Base-by-base conservation (phyloP, 2,797 vertebrate genomes). In the Alca torda region DNA sequence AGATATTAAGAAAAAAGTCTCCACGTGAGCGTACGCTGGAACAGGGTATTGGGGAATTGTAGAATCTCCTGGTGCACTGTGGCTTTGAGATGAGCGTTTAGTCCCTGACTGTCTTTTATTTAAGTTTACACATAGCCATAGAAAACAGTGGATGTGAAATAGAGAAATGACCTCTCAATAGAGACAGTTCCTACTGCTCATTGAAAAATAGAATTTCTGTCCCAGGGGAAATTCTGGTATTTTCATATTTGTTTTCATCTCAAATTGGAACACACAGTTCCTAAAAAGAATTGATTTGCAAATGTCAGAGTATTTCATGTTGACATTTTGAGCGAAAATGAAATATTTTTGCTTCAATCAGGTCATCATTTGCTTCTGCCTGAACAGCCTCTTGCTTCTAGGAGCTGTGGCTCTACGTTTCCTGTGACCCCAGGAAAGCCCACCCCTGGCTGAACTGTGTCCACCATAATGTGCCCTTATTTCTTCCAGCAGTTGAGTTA, bases 231-330 rank as follows among this genome's bases (percentile, higher is more conserved):
- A 95, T 96, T 90, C 77, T 95, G 93, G 64, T 95, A 90, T 97
- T 96, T 96, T 93, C 80, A 28, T 93, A 79, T 94, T 95, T 93
- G 70, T 96, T 95, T 96, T 96, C 63, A 82, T 92, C 91, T 96
- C 88, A 90, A 83, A 93, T 93, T 91, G 80, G 70, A 95, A 70
- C 83, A 89, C 83, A 74, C 53, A 84, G 83, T 84, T 94, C 94
- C 90, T 53, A 74, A 95, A 94, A 95, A 94, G 67, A 89, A 79
- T 84, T 95, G 63, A 95, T 92, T 95, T 93, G 90, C 93, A 96
- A 96, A 97, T 95, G 80, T 89, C 88, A 94, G 69, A 70, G 63
- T 86, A 56, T 96, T 96, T 90, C 23, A 30, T 94, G 89, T 94
- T 96, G 96, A 94, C 92, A 93, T 96, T 97, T 95, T 91, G 74